Evolutionary conservation across 2,797 vertebrate genomes (phyloP).

Genomic region (Enteromius radiatus): DNA sequence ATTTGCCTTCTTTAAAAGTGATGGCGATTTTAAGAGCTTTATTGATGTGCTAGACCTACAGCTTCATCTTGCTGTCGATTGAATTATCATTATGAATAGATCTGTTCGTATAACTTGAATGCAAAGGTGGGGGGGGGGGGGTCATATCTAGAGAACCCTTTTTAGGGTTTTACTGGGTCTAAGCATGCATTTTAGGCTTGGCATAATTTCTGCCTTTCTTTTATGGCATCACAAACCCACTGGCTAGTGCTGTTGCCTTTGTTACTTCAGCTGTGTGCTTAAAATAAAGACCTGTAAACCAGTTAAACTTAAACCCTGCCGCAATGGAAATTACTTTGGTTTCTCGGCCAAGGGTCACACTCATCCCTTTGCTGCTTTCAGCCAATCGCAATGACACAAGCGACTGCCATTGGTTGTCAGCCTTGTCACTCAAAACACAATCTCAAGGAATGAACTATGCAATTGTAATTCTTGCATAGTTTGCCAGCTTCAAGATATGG

Average conservation of each 20-base stretch:
- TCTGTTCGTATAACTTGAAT: slow-evolving; percentile 4
- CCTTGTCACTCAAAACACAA: slow-evolving; percentile 24
- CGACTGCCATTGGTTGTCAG: background rate
- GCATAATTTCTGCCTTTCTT: slow-evolving; percentile 27
- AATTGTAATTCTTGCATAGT: slow-evolving; percentile 31
- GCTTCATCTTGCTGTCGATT: slow-evolving; percentile 41
- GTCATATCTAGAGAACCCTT: slow-evolving; percentile 5
- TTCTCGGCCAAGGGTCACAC: slow-evolving; percentile 53
- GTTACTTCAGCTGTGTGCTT: slow-evolving; percentile 49
- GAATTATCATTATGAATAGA: slow-evolving; percentile 52
- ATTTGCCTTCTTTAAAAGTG: slow-evolving; percentile 49
- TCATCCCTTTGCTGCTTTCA: slow-evolving; percentile 8
- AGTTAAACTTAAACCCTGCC: slow-evolving; percentile 52
- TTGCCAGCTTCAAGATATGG: slow-evolving; percentile 37
- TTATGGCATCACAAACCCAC: slow-evolving; percentile 18
- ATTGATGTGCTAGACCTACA: slow-evolving; percentile 42
- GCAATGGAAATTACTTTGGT: slow-evolving; percentile 49
- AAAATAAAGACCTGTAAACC: slow-evolving; percentile 50
- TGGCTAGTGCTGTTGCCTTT: slow-evolving; percentile 17
- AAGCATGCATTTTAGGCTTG: slow-evolving; percentile 24
- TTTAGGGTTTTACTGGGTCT: slow-evolving; percentile 4
- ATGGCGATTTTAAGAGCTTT: slow-evolving; percentile 48
- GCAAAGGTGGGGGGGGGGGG: background rate
- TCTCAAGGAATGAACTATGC: slow-evolving; percentile 20
- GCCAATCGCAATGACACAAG: slow-evolving; percentile 34